Percentiles rank a stretch among this genome's conserved stretches.
Evolutionary conservation across 2,797 vertebrate genomes (phyloP).

Genomic region (Balearica regulorum): DNA sequence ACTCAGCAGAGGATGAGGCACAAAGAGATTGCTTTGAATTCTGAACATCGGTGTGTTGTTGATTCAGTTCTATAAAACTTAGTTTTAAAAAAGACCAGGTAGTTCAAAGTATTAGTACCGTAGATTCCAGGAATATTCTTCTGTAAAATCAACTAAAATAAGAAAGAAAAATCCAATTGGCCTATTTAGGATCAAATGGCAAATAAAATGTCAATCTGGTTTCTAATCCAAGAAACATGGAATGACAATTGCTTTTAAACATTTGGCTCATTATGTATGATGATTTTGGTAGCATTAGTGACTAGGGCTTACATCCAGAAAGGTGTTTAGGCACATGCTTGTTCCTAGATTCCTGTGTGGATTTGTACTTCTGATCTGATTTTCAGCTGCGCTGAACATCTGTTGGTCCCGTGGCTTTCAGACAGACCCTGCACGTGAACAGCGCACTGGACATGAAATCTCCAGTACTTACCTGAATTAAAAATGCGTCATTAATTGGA

Average conservation of each 20-base stretch:
- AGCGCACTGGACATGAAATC: not conserved
- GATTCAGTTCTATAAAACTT: not conserved
- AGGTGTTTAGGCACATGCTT: not conserved
- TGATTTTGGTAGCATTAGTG: not conserved
- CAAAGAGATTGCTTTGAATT: not conserved
- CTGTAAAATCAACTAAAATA: not conserved
- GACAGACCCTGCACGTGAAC: not conserved
- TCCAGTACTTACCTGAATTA: not conserved
- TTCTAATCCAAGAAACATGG: not conserved
- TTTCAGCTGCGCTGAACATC: not conserved
- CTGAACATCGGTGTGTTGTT: not conserved
- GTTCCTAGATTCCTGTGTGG: not conserved
- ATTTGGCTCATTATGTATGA: rapidly evolving
- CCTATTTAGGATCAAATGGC: not conserved
- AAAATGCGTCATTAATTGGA: not conserved
- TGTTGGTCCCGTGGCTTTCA: not conserved
- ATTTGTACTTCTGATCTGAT: not conserved
- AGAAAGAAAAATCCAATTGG: not conserved
- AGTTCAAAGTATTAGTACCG: not conserved
- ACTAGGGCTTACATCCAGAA: not conserved
- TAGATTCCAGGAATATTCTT: not conserved
- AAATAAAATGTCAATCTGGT: not conserved
- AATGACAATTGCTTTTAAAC: not conserved
- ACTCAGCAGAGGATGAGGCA: not conserved
- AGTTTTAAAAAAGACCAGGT: not conserved